phyloP scores from a whole-genome alignment of 2,888 invertebrate genomes.

The Eupithecia insigniata region DNA sequence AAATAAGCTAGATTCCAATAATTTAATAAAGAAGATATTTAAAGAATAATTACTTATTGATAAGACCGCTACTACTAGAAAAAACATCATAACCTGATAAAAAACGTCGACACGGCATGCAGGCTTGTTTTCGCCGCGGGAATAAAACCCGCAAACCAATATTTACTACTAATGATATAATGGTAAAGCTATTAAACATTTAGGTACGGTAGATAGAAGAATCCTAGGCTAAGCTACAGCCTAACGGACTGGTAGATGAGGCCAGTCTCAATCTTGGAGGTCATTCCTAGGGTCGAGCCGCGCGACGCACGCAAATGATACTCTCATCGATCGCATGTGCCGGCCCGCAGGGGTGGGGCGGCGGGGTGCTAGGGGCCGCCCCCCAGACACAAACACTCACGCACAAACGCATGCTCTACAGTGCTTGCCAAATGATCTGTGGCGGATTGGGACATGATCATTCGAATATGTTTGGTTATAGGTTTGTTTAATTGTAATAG shows the following conservation, averaged over 20 bases:
- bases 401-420: constrained; percentile 73
- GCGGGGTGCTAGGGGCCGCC: constrained; percentile 33
- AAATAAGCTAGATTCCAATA: neutral
- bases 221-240: neutral
- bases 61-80: neutral
- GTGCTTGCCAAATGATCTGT: constrained; percentile 81
- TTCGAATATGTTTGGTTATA: neutral
- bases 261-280: constrained; percentile 23
- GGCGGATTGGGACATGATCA: constrained; percentile 42
- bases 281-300: constrained; percentile 43
- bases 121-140: neutral
- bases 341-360: constrained; percentile 6
- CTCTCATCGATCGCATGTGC: constrained; percentile 69
- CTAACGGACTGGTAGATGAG: neutral
- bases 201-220: neutral
- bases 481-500: neutral
- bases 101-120: neutral
- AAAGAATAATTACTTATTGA: no score
- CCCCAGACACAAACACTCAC: constrained; percentile 67
- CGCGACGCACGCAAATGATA: constrained; percentile 79
- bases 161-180: neutral
- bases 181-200: neutral
- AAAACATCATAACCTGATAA: neutral
- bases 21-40: no score
- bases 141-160: neutral